Base-by-base conservation (phyloP, 1,140 invertebrate genomes). In the Planococcus citri region DNA sequence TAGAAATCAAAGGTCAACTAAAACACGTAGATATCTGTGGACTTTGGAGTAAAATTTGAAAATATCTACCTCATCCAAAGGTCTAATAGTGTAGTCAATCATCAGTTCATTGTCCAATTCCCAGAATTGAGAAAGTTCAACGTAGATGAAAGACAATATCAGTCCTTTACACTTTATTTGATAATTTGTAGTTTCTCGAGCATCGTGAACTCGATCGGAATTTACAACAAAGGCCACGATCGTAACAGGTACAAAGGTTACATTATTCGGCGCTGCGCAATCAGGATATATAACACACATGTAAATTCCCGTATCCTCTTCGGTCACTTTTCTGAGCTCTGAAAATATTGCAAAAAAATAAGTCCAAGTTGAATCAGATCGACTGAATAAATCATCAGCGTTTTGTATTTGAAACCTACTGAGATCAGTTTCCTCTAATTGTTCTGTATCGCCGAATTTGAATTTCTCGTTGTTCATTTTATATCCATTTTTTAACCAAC, bases 401-500 rank as follows among this genome's bases (percentile, higher is more conserved):
- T 51, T 51, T 6, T 6, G 29, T 33, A 33, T 33, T 12, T 3
- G 4, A 51, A 51, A 51, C 41, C 6, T 64, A 64, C 60, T 24
- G 4, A 64, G 17, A 25, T 64, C 25, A 20, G 60, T 64, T 64
- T 64, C 17, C 9, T 64, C 10, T 6, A 64, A 20, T 4, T 22
- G 3, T 9, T 24, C 3, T 17, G 10, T 64, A 10, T 24, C 20
- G n/a, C n/a, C n/a, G 2, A 64, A 27, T 64, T 22, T 24, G 6
- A 22, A 64, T 25, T 51, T 51, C 2, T 21, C 4, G 22, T 64
- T 27, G 2, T 4, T 6, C 6, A 64, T 64, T 64, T 17, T 25
- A 17, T 25, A 64, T 12, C 70, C 70, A 24, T 71, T 38, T 33
- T 60, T 71, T 2, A 68, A 37, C 70, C 70, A 71, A 4, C 58